These are phyloP conservation scores for Bombus fervidus DNA, from an alignment of 1,140 invertebrate species.

Conservation along the genomic window DNA sequence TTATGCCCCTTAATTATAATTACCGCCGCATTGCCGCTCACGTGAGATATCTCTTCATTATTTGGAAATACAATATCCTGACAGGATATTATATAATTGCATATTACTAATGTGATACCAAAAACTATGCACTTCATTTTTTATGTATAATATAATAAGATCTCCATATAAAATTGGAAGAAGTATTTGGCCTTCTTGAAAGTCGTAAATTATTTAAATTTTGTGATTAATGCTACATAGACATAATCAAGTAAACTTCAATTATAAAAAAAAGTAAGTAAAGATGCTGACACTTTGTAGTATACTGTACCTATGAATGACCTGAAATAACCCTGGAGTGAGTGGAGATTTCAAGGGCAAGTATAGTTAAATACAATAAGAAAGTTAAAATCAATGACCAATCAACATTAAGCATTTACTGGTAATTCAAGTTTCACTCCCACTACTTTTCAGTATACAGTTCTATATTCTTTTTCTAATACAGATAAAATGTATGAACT, in stretches of 20 bases:
- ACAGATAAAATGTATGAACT: background rate
- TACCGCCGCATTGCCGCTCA: constrained; percentile 62
- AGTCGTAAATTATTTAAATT: background rate
- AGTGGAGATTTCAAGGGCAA: constrained; percentile 53
- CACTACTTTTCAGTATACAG: background rate
- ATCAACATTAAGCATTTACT: constrained; percentile 22
- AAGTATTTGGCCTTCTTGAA: background rate
- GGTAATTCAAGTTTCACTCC: background rate
- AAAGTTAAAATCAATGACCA: constrained; percentile 31
- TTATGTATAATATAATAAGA: background rate
- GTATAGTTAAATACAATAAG: constrained; percentile 53
- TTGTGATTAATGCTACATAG: background rate
- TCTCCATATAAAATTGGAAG: background rate
- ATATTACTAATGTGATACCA: constrained; percentile 42
- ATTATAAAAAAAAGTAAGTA: background rate
- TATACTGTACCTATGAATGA: background rate
- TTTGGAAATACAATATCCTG: constrained; percentile 71
- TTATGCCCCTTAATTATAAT: constrained; percentile 30
- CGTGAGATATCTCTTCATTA: constrained; percentile 53
- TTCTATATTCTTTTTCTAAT: background rate
- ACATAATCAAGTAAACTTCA: background rate
- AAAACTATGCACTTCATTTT: constrained; percentile 60
- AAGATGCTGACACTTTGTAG: background rate
- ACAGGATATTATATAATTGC: constrained; percentile 40
- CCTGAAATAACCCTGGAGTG: constrained; percentile 7